Percentiles rank a stretch among this genome's conserved stretches.
Conservation (phyloP, 2,113 vertebrate genomes). For the Pedionomus torquatus region DNA sequence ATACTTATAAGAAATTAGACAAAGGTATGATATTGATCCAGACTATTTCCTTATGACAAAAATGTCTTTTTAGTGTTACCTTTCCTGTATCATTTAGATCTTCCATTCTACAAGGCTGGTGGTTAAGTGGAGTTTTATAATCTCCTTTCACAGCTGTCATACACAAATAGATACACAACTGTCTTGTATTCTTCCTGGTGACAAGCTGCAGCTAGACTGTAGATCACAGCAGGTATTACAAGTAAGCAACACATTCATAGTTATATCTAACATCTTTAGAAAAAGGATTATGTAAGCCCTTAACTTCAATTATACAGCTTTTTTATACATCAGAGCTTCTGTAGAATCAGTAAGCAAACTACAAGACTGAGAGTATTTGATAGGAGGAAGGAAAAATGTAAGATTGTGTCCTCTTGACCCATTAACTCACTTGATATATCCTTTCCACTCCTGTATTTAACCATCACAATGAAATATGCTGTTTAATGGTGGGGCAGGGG, state of each 20-base stretch:
- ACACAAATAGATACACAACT: background rate
- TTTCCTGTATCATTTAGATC: background rate
- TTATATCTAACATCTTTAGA: background rate
- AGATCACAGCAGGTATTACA: constrained; percentile 34
- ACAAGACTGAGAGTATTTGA: background rate
- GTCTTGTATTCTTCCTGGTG: constrained; percentile 1
- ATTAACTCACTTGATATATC: background rate
- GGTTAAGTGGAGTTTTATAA: background rate
- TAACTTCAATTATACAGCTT: background rate
- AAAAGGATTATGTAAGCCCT: constrained; percentile 19
- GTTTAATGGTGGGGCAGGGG: background rate
- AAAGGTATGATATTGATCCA: background rate
- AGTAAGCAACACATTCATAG: background rate
- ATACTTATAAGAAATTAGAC: background rate
- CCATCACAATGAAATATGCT: background rate
- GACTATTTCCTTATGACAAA: background rate
- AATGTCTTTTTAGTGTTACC: background rate
- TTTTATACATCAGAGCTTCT: background rate
- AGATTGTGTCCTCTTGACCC: background rate
- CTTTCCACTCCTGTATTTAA: background rate
- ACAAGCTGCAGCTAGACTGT: background rate
- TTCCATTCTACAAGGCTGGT: background rate
- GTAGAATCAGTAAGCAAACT: background rate
- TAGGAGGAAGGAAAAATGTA: background rate
- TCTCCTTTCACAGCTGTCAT: constrained; percentile 19